Evolutionary conservation across 2,113 vertebrate genomes (phyloP).

Genomic region (Hippocampus guttulatus): DNA sequence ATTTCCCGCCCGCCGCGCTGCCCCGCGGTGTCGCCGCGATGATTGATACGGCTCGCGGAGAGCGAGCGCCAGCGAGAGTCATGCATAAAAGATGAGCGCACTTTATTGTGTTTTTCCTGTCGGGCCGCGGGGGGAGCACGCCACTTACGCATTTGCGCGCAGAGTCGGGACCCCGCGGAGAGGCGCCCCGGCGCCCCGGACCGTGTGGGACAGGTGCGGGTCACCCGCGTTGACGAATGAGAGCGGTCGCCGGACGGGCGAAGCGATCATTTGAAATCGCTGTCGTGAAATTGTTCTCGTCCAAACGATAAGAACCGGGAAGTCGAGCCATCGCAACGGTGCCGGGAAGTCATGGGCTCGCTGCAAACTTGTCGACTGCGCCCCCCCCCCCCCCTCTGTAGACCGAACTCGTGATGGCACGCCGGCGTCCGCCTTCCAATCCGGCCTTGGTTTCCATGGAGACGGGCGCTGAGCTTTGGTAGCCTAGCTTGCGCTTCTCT

Average conservation of each 20-base stretch:
- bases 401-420: too few species aligned
- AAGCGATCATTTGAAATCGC: constrained; percentile 61
- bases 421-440: too few species aligned
- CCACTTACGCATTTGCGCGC: constrained; percentile 64
- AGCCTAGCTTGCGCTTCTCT: too few species aligned
- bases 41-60: constrained; percentile 69
- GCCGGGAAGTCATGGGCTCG: neutral
- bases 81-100: constrained; percentile 74
- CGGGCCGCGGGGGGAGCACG: constrained; percentile 47
- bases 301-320: constrained; percentile 10
- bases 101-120: constrained; percentile 72
- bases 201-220: constrained; percentile 42
- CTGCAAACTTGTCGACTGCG: too few species aligned
- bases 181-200: neutral
- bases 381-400: too few species aligned
- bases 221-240: neutral
- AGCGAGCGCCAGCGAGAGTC: constrained; percentile 55
- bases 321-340: constrained; percentile 9
- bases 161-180: constrained; percentile 38
- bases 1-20: constrained; percentile 38
- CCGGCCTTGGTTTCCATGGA: too few species aligned
- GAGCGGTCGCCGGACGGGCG: neutral
- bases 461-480: too few species aligned
- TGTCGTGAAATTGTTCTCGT: neutral
- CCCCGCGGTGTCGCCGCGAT: constrained; percentile 57